phyloP scores from a whole-genome alignment of 1,140 invertebrate genomes.

The Drosophila gunungcola region DNA sequence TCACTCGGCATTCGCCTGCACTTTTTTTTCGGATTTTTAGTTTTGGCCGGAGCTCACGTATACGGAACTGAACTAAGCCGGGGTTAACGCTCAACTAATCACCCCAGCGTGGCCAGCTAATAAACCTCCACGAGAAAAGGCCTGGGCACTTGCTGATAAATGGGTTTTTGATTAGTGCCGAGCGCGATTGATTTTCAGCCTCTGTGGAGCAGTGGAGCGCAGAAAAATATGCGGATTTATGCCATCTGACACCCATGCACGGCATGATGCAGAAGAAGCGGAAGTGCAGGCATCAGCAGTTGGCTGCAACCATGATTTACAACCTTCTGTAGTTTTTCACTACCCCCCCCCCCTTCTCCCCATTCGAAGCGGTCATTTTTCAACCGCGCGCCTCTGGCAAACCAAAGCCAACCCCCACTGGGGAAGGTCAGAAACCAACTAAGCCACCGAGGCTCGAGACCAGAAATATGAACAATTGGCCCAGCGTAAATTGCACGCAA shows the following conservation, averaged over 20 bases:
- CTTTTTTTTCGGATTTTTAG: not conserved
- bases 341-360: not conserved
- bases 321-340: slow-evolving; percentile 17
- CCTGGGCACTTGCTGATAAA: slow-evolving; percentile 55
- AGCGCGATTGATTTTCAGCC: slow-evolving; percentile 67
- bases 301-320: slow-evolving; percentile 46
- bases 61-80: slow-evolving; percentile 35
- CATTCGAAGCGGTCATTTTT: slow-evolving; percentile 38
- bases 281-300: slow-evolving; percentile 61
- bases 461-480: slow-evolving; percentile 46
- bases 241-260: slow-evolving; percentile 21
- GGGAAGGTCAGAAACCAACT: slow-evolving; percentile 19
- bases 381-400: slow-evolving; percentile 38
- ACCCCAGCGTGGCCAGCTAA: slow-evolving; percentile 44
- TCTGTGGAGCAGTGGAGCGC: slow-evolving; percentile 46
- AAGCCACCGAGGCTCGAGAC: slow-evolving; percentile 16
- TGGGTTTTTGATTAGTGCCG: slow-evolving; percentile 80
- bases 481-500: slow-evolving; percentile 40
- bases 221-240: slow-evolving; percentile 59
- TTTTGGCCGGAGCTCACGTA: not conserved
- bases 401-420: not conserved
- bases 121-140: slow-evolving; percentile 22
- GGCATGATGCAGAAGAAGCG: slow-evolving; percentile 10
- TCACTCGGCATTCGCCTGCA: slow-evolving; percentile 2
- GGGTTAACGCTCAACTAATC: slow-evolving; percentile 82